Evolutionary conservation across 2,888 invertebrate genomes (phyloP), one percentile per base, ranked within the genome.

Genomic region (Phoenoteleia sp.): DNA sequence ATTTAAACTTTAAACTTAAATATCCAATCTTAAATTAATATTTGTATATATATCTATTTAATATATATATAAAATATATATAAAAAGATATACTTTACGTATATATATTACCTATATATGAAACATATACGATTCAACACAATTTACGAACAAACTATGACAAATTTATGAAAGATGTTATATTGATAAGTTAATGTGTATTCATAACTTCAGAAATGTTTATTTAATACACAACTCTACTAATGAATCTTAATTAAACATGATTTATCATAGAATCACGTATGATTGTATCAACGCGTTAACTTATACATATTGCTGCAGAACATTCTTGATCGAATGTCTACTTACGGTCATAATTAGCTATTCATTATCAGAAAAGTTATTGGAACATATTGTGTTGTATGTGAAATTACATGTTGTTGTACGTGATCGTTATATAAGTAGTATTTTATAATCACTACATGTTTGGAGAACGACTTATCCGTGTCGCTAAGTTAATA

Each of bases 351-450:
- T 66, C 29, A 27, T 67, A 81, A 81, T 81, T 29, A 81, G 58
- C 69, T 36, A 52, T 81, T 60, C 66, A 58, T 81, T 80, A 72
- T 72, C 49, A 62, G 62, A 47, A 66, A 80, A 56, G 47, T 66
- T 80, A 72, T 71, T 72, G 56, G 45, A 80, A 66, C 58, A 72
- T 62, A 72, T 66, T 80, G 62, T 56, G 58, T n/a, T 62, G 47
- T 17, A n/a, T n/a, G 11, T 19, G 23, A 80, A 80, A 80, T 80
- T 80, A 66, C 39, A 80, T 49, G 80, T 66, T 80, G 66, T 72
- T 64, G 66, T 56, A 72, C 27, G 17, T 19, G 56, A 58, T 72
- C 54, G 56, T 80, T 80, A 62, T 67, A 11, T 47, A 74, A 74
- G 29, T 54, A 52, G 42, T 29, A 45, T 27, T 77, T 77, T n/a